Conservation (phyloP, 2,113 vertebrate species). For the Gasterosteus aculeatus region DNA sequence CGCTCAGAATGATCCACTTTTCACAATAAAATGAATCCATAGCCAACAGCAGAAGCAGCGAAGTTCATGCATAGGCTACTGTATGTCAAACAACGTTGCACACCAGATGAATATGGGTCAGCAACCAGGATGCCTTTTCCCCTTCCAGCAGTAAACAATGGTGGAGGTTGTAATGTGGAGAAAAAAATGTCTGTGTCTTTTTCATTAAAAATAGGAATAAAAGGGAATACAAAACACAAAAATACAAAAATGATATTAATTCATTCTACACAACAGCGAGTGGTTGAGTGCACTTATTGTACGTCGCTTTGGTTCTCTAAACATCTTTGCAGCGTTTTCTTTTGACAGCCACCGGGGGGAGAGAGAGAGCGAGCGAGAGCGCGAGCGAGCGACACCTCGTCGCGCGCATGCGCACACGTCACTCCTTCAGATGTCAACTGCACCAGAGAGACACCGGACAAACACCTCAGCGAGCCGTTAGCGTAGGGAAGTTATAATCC, state of each 20-base stretch:
- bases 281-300: too few species aligned
- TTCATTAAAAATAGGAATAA: neutral
- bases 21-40: constrained; percentile 39
- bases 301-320: too few species aligned
- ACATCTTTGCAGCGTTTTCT: constrained; percentile 41
- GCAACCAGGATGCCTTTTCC: neutral
- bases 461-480: constrained; percentile 26
- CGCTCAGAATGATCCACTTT: neutral
- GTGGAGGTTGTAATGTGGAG: neutral
- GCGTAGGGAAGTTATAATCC: constrained; percentile 15
- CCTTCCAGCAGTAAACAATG: neutral
- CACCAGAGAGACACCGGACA: constrained; percentile 46
- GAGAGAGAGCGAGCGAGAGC: too few species aligned
- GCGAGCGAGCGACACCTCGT: neutral
- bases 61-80: neutral
- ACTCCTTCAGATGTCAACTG: constrained; percentile 40
- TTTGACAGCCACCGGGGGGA: constrained; percentile 35
- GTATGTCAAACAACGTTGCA: neutral
- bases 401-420: constrained; percentile 56
- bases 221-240: too few species aligned
- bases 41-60: neutral
- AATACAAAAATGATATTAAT: neutral
- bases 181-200: neutral
- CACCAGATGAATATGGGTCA: neutral
- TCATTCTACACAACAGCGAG: neutral